A percentile compares a stretch with the other conserved stretches of the same genome.
Conservation (phyloP, 1,140 invertebrate species). For the Phymastichus coffea region DNA sequence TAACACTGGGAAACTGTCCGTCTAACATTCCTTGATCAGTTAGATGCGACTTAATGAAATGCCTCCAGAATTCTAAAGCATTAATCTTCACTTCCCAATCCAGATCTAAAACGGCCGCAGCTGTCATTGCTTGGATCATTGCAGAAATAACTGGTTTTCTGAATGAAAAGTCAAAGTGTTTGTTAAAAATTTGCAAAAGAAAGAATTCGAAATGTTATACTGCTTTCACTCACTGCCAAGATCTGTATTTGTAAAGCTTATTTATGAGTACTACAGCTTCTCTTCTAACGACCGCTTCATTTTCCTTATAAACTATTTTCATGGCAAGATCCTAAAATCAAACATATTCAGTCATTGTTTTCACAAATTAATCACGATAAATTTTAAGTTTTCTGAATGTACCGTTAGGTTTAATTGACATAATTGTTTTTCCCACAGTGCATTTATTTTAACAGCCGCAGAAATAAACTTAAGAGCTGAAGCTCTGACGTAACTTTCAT, state of each 20-base stretch:
- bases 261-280: slow-evolving; percentile 68
- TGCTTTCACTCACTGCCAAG: slow-evolving; percentile 58
- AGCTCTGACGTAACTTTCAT: slow-evolving; percentile 71
- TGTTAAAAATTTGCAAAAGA: too few species aligned
- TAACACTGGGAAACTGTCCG: slow-evolving; percentile 71
- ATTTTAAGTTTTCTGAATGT: slow-evolving; percentile 16
- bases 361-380: background rate
- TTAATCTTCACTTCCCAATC: slow-evolving; percentile 78
- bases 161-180: too few species aligned
- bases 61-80: slow-evolving; percentile 70
- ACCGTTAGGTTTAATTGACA: slow-evolving; percentile 64
- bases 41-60: slow-evolving; percentile 65
- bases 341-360: background rate
- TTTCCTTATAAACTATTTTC: slow-evolving; percentile 64
- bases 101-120: slow-evolving; percentile 67
- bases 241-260: slow-evolving; percentile 66
- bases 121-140: slow-evolving; percentile 60
- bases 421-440: slow-evolving; percentile 66
- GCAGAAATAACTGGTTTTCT: slow-evolving; percentile 43
- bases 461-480: slow-evolving; percentile 70
- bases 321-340: slow-evolving; percentile 63
- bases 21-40: slow-evolving; percentile 78
- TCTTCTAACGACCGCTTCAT: slow-evolving; percentile 72
- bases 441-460: slow-evolving; percentile 63
- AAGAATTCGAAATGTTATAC: too few species aligned